Evolutionary conservation across 2,888 invertebrate species (phyloP).

Genomic region (Cotesia congregata): DNA sequence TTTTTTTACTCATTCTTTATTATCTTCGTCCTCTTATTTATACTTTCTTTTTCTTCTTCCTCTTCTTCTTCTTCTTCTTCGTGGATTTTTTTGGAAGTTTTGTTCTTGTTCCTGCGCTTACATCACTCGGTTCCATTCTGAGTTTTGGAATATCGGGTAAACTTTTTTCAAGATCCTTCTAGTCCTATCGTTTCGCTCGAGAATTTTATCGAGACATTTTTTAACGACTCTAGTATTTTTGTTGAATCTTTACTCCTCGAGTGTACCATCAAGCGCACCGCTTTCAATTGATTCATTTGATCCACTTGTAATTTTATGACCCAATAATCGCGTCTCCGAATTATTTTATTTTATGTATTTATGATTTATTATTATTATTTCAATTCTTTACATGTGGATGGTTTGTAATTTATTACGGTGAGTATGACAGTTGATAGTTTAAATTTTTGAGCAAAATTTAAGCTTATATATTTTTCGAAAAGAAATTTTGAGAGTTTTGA

Average conservation of each 20-base stretch:
- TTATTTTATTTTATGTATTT: neutral
- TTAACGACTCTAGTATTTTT: neutral
- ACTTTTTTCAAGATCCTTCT: neutral
- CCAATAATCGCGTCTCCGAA: neutral
- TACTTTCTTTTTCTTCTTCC: neutral
- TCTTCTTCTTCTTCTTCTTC: neutral
- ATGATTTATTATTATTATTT: no score
- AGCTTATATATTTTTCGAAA: no score
- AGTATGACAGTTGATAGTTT: no score
- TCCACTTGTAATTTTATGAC: neutral
- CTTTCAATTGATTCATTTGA: neutral
- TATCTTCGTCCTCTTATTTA: neutral
- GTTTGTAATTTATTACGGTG: no score
- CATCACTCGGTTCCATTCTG: neutral
- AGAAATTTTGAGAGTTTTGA: no score
- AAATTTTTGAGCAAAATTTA: no score
- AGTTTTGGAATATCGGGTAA: neutral
- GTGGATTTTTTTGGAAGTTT: neutral
- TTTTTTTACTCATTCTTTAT: constrained; percentile 16
- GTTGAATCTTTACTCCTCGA: neutral
- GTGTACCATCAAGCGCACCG: neutral
- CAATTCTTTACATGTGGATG: no score
- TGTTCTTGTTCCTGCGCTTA: neutral
- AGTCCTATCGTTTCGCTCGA: neutral
- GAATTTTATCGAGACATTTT: neutral